These are phyloP conservation scores for Enteromius unitaeniatus DNA, from an alignment of 2,797 vertebrate genomes.

Conservation along the genomic window DNA sequence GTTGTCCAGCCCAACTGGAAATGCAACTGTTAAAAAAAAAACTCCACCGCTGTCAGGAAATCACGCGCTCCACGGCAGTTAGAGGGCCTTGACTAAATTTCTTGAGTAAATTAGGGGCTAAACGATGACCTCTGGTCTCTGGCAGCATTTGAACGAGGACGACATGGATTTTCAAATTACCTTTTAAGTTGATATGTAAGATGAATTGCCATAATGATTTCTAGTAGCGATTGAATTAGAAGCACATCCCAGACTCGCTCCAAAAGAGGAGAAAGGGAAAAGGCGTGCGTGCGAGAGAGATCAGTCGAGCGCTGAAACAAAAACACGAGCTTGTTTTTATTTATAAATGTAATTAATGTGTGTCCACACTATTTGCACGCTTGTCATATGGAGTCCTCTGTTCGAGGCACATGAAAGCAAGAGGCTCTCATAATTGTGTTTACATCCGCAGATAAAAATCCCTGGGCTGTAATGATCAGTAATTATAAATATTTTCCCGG, in stretches of 20 bases:
- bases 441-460: constrained; percentile 80
- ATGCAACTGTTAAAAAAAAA: background rate
- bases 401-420: constrained; percentile 76
- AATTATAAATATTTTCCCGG: constrained; percentile 82
- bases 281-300: constrained; percentile 8
- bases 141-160: constrained; percentile 73
- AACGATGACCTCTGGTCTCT: constrained; percentile 75
- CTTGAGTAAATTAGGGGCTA: constrained; percentile 77
- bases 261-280: constrained; percentile 43
- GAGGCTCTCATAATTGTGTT: constrained; percentile 81
- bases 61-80: constrained; percentile 63
- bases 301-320: constrained; percentile 71
- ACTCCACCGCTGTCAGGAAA: constrained; percentile 61
- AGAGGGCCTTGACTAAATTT: constrained; percentile 74
- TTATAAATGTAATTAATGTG: constrained; percentile 80
- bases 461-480: constrained; percentile 81
- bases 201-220: constrained; percentile 75
- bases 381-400: constrained; percentile 76
- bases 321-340: constrained; percentile 81
- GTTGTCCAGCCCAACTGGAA: background rate
- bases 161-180: constrained; percentile 76
- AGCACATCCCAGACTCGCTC: constrained; percentile 68
- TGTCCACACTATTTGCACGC: constrained; percentile 78
- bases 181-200: constrained; percentile 81
- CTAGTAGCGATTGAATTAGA: constrained; percentile 70